A percentile compares a stretch with the other conserved stretches of the same genome.
These are phyloP conservation scores for Eira barbara DNA, from an alignment of 2,113 vertebrate genomes.

Conservation along the genomic window DNA sequence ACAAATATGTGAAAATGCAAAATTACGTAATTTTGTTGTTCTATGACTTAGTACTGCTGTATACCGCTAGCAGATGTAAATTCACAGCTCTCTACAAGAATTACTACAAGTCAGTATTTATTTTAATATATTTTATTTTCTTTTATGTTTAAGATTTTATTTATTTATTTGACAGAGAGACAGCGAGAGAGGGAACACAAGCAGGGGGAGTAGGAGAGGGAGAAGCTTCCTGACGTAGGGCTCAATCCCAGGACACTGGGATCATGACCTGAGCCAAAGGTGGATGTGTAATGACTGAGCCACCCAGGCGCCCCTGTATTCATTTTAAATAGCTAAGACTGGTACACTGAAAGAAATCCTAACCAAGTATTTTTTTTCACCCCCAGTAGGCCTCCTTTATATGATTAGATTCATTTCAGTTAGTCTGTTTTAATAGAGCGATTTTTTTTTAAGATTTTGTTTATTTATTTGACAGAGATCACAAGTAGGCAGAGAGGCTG, in stretches of 20 bases:
- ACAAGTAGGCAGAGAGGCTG: no score
- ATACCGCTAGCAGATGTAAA: background rate
- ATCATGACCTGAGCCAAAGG: background rate
- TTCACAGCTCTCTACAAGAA: background rate
- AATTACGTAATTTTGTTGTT: background rate
- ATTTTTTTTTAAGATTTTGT: background rate
- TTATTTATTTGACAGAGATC: no score
- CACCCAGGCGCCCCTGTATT: background rate
- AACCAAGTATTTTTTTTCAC: background rate
- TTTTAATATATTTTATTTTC: no score
- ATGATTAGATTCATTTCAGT: background rate
- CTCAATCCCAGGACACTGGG: background rate
- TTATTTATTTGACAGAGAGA: background rate
- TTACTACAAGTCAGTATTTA: background rate
- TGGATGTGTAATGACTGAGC: background rate
- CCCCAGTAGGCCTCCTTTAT: background rate
- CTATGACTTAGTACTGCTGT: background rate
- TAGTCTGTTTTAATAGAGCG: background rate
- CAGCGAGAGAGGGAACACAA: no score
- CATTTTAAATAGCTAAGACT: slow-evolving; percentile 5
- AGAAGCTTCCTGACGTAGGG: background rate
- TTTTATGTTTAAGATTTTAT: background rate
- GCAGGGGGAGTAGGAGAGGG: background rate
- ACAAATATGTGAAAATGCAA: background rate
- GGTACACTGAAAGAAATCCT: background rate